Evolutionary conservation across 2,888 invertebrate genomes (phyloP), one percentile per base, ranked within the genome.

Genomic region (Plagodis dolabraria): DNA sequence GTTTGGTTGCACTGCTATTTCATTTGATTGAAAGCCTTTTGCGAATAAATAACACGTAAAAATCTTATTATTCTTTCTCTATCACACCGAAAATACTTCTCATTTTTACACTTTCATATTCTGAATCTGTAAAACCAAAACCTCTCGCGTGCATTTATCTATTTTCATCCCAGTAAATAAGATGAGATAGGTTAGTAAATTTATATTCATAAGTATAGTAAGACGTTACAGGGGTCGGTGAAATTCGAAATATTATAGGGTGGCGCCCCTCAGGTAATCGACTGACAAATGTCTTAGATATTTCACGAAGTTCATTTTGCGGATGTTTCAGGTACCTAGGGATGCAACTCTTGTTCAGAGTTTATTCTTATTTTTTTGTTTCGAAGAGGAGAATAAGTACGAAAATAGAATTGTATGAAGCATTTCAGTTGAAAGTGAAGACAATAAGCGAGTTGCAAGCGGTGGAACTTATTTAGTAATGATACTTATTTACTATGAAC

Each of bases 271-370:
- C 87, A 87, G 86, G 91, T 92, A 92, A 92, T 92, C 89, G 89
- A 84, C 89, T 91, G 90, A 92, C 89, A 91, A 92, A 92, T 89
- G 90, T 89, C 85, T 89, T 65, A 86, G 86, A 91, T 91, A 89
- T 90, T 90, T 88, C 83, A 86, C 87, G 82, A 83, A 89, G 88
- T 91, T 91, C 89, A 92, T 92, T 88, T 87, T 74, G 83, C 76
- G 80, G 80, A 83, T 85, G 75, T 74, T 77, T 65, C 68, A 72
- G 42, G 22, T 22, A 22, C 36, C 11, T 44, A 60, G 64, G 67
- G 61, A 61, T 62, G 67, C 59, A 62, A 53, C 48, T 65, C 5
- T 42, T 7, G 36, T 4, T 22, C 22, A 4, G 22, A 22, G 22
- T 4, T 4, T 22, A 2, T 22, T 22, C 22, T 22, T n/a, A n/a